Percentiles rank a stretch among this genome's conserved stretches.
Conservation (phyloP, 2,797 vertebrate genomes). For the Anableps anableps region DNA sequence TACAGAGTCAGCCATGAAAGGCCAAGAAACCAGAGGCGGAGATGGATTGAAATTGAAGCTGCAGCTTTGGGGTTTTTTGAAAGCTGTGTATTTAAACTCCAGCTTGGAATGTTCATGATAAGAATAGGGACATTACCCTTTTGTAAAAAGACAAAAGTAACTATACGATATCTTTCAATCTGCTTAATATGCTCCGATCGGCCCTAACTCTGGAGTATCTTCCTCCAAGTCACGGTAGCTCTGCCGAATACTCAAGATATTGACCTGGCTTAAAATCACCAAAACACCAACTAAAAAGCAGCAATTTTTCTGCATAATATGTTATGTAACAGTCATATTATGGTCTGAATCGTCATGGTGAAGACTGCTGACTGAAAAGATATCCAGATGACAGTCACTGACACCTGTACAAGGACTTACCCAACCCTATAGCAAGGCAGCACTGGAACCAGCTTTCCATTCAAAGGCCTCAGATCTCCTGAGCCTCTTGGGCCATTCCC, state of each 20-base stretch:
- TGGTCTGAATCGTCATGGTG: too few relatives aligned
- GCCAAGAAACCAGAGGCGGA: not conserved
- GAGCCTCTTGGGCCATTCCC: too few relatives aligned
- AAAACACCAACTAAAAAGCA: not conserved
- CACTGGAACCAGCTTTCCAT: too few relatives aligned
- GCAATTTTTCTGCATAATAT: not conserved
- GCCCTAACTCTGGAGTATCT: not conserved
- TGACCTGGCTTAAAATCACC: not conserved
- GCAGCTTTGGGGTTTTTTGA: not conserved
- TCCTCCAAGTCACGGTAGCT: not conserved
- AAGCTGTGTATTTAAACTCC: not conserved
- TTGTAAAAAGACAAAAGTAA: slow-evolving; percentile 18
- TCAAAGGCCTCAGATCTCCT: too few relatives aligned
- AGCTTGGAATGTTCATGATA: not conserved
- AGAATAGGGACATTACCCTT: slow-evolving; percentile 10
- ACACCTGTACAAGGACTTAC: too few relatives aligned
- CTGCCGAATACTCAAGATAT: not conserved
- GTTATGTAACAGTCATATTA: not conserved
- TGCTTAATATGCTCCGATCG: slow-evolving; percentile 8
- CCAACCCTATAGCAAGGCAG: too few relatives aligned
- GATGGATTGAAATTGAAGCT: not conserved
- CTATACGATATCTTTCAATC: slow-evolving; percentile 21
- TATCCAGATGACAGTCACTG: not conserved
- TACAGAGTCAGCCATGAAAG: not conserved
- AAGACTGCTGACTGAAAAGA: not conserved